Conservation (phyloP, 2,797 vertebrate genomes). For the Coccyzus lansbergi region DNA sequence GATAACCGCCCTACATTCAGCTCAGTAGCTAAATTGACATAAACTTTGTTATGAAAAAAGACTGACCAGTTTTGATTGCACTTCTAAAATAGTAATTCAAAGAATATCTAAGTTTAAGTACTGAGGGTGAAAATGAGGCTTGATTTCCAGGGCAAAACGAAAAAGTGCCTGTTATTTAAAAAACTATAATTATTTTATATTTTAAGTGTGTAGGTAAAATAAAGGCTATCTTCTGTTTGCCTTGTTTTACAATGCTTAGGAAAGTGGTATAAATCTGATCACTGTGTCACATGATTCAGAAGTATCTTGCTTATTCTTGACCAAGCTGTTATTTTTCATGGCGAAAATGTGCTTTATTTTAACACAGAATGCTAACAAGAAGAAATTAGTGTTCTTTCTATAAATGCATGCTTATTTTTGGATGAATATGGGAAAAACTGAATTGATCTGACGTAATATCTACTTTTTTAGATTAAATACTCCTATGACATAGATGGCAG, state of each 20-base stretch:
- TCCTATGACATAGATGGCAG: not conserved
- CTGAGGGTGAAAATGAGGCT: not conserved
- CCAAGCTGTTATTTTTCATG: not conserved
- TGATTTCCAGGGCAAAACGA: not conserved
- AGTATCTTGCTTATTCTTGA: not conserved
- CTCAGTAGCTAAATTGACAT: not conserved
- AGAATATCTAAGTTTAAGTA: not conserved
- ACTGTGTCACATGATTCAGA: not conserved
- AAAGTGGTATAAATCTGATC: not conserved
- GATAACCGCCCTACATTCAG: not conserved
- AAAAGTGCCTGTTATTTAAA: not conserved
- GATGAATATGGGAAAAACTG: not conserved
- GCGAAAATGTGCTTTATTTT: not conserved
- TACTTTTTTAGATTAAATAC: not conserved
- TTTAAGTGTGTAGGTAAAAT: not conserved
- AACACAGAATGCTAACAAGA: not conserved
- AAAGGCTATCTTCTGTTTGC: not conserved
- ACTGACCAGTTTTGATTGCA: not conserved
- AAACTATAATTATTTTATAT: not conserved
- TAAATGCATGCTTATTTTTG: not conserved
- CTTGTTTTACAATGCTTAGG: not conserved
- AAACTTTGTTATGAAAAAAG: not conserved
- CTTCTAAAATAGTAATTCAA: not conserved
- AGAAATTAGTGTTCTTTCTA: not conserved
- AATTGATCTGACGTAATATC: not conserved